phyloP scores from a whole-genome alignment of 23 tunicate genomes.

The Clavelina lepadiformis region DNA sequence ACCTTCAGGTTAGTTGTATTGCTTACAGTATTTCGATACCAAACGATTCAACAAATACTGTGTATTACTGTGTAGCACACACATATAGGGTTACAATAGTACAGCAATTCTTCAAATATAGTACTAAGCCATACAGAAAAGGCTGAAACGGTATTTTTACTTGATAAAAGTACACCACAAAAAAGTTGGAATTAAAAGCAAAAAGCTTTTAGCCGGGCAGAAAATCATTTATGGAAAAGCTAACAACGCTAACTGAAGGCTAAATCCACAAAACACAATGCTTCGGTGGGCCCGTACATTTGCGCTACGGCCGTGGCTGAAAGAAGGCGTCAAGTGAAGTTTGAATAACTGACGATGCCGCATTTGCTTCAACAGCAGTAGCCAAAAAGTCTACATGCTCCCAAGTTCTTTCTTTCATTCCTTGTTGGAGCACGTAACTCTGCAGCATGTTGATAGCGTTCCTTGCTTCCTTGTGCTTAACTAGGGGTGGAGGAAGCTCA shows the following conservation, averaged over 20 bases:
- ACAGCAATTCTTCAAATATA: background rate
- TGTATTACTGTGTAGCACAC: slow-evolving; percentile 1
- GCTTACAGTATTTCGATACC: too few relatives aligned
- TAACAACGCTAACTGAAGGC: slow-evolving; percentile 5
- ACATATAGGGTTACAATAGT: background rate
- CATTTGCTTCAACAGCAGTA: slow-evolving; percentile 17
- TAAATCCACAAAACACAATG: slow-evolving; percentile 4
- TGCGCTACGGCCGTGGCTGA: slow-evolving; percentile 14
- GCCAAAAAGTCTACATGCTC: slow-evolving; percentile 18
- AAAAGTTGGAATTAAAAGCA: background rate
- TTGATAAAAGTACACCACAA: slow-evolving; percentile 2
- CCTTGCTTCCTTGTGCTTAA: too few relatives aligned
- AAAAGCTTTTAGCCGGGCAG: slow-evolving; percentile 1
- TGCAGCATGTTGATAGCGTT: too few relatives aligned
- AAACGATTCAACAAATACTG: too few relatives aligned
- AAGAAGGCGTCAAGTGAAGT: slow-evolving; percentile 12
- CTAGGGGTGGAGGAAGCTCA: too few relatives aligned
- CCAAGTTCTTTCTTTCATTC: slow-evolving; percentile 17
- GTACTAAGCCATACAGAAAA: slow-evolving; percentile 1
- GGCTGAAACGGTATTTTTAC: slow-evolving; percentile 1
- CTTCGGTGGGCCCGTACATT: background rate
- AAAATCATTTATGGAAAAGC: slow-evolving; percentile 3
- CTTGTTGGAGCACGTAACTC: slow-evolving; percentile 21
- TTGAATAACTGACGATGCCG: slow-evolving; percentile 18
- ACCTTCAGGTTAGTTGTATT: too few relatives aligned